These are phyloP conservation scores for Lithobates pipiens DNA, from an alignment of 2,797 vertebrate genomes.

Conservation along the genomic window DNA sequence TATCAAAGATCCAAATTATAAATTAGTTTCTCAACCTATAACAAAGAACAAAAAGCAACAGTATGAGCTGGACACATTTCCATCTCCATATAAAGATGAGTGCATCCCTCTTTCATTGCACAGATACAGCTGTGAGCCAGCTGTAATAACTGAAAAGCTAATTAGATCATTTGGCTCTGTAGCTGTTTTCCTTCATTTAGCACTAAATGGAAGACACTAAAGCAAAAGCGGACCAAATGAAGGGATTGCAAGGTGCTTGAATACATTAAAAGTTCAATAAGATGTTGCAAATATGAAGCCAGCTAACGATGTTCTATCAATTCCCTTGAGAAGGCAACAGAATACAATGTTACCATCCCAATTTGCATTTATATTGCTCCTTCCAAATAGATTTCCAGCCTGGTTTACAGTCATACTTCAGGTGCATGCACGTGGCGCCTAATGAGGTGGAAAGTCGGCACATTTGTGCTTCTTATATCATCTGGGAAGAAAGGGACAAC, in stretches of 20 bases:
- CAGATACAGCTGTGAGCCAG: slow-evolving; percentile 51
- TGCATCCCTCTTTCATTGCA: slow-evolving; percentile 28
- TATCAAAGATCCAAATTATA: not conserved
- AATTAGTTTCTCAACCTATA: not conserved
- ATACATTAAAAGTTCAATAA: slow-evolving; percentile 61
- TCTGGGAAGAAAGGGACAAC: slow-evolving; percentile 51
- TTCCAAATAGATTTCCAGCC: slow-evolving; percentile 57
- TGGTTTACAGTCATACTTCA: slow-evolving; percentile 57
- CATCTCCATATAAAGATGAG: slow-evolving; percentile 10
- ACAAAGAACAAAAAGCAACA: not conserved
- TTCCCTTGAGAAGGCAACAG: slow-evolving; percentile 46
- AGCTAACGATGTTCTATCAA: slow-evolving; percentile 51
- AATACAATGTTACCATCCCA: slow-evolving; percentile 50
- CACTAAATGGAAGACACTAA: slow-evolving; percentile 62
- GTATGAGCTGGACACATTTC: not conserved
- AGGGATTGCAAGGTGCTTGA: slow-evolving; percentile 58
- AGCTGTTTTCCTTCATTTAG: slow-evolving; percentile 62
- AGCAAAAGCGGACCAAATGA: slow-evolving; percentile 58
- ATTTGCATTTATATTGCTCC: slow-evolving; percentile 63
- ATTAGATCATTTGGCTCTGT: slow-evolving; percentile 60
- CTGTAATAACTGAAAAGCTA: slow-evolving; percentile 60
- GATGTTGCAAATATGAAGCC: slow-evolving; percentile 59
- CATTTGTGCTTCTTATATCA: slow-evolving; percentile 56
- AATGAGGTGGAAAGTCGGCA: slow-evolving; percentile 58
- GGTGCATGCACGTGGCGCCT: slow-evolving; percentile 40